Evolutionary conservation across 1,140 invertebrate genomes (phyloP), one percentile per base, ranked within the genome.

Genomic region (Drosophila pachea): DNA sequence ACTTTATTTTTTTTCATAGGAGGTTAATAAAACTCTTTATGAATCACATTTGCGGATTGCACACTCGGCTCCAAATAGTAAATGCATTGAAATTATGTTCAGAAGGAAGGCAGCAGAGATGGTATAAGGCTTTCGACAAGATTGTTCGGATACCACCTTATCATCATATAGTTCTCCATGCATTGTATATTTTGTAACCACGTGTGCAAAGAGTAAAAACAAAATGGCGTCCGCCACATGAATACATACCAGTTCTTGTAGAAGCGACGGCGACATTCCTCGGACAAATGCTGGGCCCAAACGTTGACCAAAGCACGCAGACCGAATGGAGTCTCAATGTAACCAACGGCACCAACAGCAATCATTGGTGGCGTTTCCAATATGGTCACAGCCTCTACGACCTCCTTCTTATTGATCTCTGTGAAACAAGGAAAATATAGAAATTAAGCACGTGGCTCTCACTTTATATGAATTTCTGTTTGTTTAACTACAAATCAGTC

Each of bases 321-420:
- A 86, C 99, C 99, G 91, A 96, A 96, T 33, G 99, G 98, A 65
- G 99, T 99, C 89, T 99, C 97, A 78, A 99, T 99, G 91, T 99
- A 99, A 49, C 99, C 99, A 87, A 99, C 97, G 78, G 98, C 94
- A 87, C 99, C 99, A 79, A 99, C 97, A 73, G 98, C 93, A 52
- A 99, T 94, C 96, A 99, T 98, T 40, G 99, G 98, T 68, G 99
- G 99, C 14, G 98, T 96, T 92, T 99, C 99, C 69, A 99, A 91
- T 88, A 99, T 96, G 38, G 99, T 99, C 1, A 99, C 98, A 54
- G 97, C 97, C 90, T 99, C 99, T 6, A 99, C 98, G 73, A 99
- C 97, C 92, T 99, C 99, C 90, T 99, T 99, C 92, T 99, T 99
- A 92, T 99, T 99, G 29, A 99, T 95, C 93, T 99, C 98, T 98